Percentiles rank a stretch among this genome's conserved stretches.
Evolutionary conservation across 2,797 vertebrate genomes (phyloP).

Genomic region (Rhinogobio ventralis): DNA sequence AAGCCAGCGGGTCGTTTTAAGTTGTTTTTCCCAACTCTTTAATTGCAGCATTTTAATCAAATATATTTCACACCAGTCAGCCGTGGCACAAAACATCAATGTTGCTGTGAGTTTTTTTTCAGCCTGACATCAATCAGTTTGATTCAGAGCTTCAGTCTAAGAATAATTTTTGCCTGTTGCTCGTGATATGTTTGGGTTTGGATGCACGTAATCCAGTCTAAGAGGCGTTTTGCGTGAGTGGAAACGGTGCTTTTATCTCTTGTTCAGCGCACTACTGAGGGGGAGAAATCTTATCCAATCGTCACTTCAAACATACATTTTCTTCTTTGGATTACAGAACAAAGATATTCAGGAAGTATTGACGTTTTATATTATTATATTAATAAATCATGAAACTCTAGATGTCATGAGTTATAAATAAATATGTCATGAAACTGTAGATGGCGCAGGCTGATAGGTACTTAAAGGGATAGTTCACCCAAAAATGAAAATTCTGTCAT

Average conservation of each 20-base stretch:
- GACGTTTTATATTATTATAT: background rate
- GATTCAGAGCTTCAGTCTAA: slow-evolving; percentile 1
- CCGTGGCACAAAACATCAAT: background rate
- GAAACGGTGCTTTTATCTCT: slow-evolving; percentile 3
- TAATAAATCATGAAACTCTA: no score
- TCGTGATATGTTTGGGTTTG: background rate
- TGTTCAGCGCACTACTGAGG: background rate
- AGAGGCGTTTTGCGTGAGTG: slow-evolving; percentile 5
- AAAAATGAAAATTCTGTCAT: no score
- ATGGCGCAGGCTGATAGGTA: no score
- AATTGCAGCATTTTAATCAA: slow-evolving; percentile 13
- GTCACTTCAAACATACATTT: background rate
- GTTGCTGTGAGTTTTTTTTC: background rate
- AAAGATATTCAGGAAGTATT: background rate
- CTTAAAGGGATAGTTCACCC: no score
- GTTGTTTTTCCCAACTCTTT: background rate
- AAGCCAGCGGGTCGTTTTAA: background rate
- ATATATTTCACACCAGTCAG: slow-evolving; percentile 19
- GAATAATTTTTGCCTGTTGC: background rate
- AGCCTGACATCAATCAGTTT: slow-evolving; percentile 1
- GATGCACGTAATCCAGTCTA: background rate
- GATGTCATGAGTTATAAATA: no score
- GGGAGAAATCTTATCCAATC: background rate
- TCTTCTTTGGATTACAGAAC: background rate
- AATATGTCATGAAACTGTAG: no score